phyloP scores from a whole-genome alignment of 2,113 vertebrate genomes.

The Petromus typicus region DNA sequence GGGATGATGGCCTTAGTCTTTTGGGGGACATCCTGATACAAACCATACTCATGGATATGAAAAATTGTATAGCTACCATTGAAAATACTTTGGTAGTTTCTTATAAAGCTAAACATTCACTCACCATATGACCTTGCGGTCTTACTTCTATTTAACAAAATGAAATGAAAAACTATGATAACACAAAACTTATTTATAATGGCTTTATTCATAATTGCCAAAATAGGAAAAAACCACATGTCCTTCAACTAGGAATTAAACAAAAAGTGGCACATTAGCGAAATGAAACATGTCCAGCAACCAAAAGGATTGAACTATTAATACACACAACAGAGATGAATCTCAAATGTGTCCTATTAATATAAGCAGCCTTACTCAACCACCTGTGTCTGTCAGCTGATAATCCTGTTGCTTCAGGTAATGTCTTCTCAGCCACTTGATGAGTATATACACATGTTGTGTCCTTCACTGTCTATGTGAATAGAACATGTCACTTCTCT shows the following conservation, averaged over 20 bases:
- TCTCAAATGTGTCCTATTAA: neutral
- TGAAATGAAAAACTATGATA: neutral
- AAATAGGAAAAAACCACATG: neutral
- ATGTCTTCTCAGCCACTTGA: neutral
- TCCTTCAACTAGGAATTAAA: neutral
- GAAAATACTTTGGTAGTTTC: neutral
- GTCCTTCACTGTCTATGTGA: neutral
- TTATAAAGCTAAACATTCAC: neutral
- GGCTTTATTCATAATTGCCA: neutral
- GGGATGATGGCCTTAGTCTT: no score
- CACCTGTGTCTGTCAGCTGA: neutral
- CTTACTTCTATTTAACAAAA: neutral
- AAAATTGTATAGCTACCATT: neutral
- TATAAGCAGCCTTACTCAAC: neutral
- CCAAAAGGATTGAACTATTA: neutral
- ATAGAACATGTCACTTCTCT: neutral
- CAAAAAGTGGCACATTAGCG: neutral
- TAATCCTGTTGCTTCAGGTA: neutral
- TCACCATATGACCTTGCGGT: neutral
- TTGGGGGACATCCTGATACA: no score
- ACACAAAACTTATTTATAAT: slow-evolving; percentile 2
- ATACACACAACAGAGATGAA: neutral
- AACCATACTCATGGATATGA: neutral
- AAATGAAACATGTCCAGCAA: neutral
- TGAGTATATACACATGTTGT: neutral